Percentiles rank a stretch among this genome's conserved stretches.
These are phyloP conservation scores for Lasioglossum figueresi DNA, from an alignment of 2,888 invertebrate genomes.

Conservation along the genomic window DNA sequence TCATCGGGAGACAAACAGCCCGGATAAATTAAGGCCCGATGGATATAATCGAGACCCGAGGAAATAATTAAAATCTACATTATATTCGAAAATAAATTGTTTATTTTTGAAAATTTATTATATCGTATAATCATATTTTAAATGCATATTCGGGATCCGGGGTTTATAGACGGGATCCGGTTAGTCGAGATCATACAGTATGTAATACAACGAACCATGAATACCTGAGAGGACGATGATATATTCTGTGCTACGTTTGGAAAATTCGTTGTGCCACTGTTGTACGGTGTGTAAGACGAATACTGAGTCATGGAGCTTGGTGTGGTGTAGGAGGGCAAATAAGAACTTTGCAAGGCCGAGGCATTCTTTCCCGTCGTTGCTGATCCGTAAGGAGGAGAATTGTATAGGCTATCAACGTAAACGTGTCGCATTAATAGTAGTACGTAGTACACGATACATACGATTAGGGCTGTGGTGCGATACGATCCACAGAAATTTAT, in stretches of 20 bases:
- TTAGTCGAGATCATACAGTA: too few relatives aligned
- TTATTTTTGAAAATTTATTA: too few relatives aligned
- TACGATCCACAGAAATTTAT: too few relatives aligned
- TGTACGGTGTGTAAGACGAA: slow-evolving; percentile 80
- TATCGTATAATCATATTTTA: too few relatives aligned
- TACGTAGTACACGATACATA: neutral
- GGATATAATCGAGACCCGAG: too few relatives aligned
- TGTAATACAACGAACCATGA: neutral
- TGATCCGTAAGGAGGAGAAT: slow-evolving; percentile 79
- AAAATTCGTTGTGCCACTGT: slow-evolving; percentile 80
- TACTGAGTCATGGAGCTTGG: slow-evolving; percentile 82
- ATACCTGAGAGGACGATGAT: slow-evolving; percentile 81
- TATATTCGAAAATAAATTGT: too few relatives aligned
- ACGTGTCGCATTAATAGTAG: neutral
- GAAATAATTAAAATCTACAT: too few relatives aligned
- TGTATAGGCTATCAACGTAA: slow-evolving; percentile 76
- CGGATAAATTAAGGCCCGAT: too few relatives aligned
- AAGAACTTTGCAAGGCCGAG: slow-evolving; percentile 78
- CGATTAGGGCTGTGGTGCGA: neutral
- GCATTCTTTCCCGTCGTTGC: slow-evolving; percentile 79
- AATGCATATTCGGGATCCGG: too few relatives aligned
- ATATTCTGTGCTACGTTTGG: slow-evolving; percentile 82
- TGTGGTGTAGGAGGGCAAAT: slow-evolving; percentile 80
- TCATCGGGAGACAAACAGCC: too few relatives aligned
- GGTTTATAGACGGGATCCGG: too few relatives aligned